phyloP scores from a whole-genome alignment of 2,888 invertebrate genomes.

The Ichneumon xanthorius region DNA sequence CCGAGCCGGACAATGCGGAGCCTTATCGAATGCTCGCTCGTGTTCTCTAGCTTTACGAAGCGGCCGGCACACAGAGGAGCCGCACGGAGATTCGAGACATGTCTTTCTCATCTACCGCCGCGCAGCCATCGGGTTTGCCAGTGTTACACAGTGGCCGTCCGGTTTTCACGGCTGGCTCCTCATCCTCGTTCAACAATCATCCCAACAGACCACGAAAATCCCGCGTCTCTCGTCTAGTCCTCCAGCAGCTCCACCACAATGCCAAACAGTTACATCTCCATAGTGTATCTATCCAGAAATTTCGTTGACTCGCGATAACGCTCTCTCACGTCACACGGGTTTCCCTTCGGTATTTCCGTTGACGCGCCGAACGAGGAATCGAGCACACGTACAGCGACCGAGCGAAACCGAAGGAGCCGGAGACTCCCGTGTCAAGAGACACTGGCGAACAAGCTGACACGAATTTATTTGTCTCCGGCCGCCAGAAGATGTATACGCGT shows the following conservation, averaged over 20 bases:
- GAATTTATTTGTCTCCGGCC: constrained; percentile 59
- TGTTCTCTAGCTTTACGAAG: constrained; percentile 59
- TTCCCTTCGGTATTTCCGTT: constrained; percentile 32
- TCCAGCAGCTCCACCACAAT: constrained; percentile 35
- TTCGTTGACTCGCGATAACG: constrained; percentile 61
- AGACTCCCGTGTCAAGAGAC: constrained; percentile 5
- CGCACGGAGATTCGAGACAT: constrained; percentile 16
- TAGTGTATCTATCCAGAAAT: constrained; percentile 48
- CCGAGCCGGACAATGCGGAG: constrained; percentile 57
- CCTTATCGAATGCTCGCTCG: constrained; percentile 63
- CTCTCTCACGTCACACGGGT: constrained; percentile 32
- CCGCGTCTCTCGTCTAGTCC: constrained; percentile 50
- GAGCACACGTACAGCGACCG: not conserved
- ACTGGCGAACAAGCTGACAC: constrained; percentile 41
- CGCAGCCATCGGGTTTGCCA: constrained; percentile 15
- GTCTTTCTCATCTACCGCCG: constrained; percentile 45
- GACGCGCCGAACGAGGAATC: not conserved
- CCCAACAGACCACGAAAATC: constrained; percentile 57
- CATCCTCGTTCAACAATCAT: constrained; percentile 48
- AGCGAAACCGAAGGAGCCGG: not conserved
- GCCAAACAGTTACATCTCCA: constrained; percentile 38
- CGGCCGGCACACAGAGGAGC: constrained; percentile 4
- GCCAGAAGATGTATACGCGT: constrained; percentile 65
- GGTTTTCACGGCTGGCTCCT: constrained; percentile 45
- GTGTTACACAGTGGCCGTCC: constrained; percentile 46